Evolutionary conservation across 2,888 invertebrate species (phyloP).

Genomic region (Perdita meconis): DNA sequence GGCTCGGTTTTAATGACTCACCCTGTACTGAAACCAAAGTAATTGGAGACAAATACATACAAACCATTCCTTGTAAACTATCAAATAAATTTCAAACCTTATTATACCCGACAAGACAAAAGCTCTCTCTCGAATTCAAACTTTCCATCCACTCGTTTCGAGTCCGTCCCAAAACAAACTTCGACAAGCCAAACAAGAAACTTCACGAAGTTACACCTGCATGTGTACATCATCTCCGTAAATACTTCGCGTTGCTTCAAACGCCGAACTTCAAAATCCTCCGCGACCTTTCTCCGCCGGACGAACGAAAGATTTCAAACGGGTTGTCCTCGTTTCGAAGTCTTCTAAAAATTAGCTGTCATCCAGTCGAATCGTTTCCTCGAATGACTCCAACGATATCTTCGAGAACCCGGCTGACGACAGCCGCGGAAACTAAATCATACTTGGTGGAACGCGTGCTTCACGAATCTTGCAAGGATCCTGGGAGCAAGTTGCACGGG

Average conservation of each 20-base stretch:
- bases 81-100: no score
- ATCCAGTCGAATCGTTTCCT: neutral
- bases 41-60: no score
- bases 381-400: no score
- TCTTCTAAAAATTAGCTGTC: conserved; percentile 9
- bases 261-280: conserved; percentile 1
- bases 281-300: no score
- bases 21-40: no score
- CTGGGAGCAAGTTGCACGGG: neutral
- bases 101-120: no score
- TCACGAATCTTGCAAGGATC: neutral
- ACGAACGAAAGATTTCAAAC: no score
- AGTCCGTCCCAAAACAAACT: neutral
- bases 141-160: neutral
- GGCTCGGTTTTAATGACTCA: no score
- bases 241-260: neutral
- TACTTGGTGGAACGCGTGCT: neutral
- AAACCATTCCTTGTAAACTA: no score
- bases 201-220: neutral
- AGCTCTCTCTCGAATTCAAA: neutral
- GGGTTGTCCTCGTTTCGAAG: neutral
- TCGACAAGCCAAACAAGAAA: neutral
- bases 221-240: neutral
- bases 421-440: conserved; percentile 5
- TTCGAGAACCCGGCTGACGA: no score